These are phyloP conservation scores for Drosophila kambysellisi DNA, from an alignment of 2,888 invertebrate species.

Conservation along the genomic window DNA sequence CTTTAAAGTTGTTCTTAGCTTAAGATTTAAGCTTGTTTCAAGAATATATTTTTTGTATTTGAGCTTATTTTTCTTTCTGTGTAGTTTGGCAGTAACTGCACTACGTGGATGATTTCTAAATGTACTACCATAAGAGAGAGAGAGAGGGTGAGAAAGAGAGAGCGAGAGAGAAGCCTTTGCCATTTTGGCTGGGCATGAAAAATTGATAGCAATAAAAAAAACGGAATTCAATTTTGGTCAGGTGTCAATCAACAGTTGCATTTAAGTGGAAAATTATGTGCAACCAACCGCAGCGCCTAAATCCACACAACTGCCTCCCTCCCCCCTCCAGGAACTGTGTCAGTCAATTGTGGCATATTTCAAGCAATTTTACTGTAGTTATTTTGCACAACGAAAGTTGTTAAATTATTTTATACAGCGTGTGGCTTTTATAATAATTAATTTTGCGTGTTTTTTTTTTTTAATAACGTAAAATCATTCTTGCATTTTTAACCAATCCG, in stretches of 20 bases:
- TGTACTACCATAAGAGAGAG: neutral
- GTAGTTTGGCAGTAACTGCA: neutral
- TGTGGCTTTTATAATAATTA: slow-evolving; percentile 26
- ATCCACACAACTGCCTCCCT: neutral
- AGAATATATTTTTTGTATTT: neutral
- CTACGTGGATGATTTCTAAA: slow-evolving; percentile 7
- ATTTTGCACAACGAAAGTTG: slow-evolving; percentile 5
- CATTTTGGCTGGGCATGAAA: slow-evolving; percentile 56
- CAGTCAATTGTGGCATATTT: slow-evolving; percentile 37
- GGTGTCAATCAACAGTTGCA: slow-evolving; percentile 77
- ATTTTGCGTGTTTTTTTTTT: slow-evolving; percentile 20
- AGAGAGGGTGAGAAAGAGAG: neutral
- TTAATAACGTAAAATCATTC: slow-evolving; percentile 10
- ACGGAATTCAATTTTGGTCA: slow-evolving; percentile 70
- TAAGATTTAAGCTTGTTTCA: neutral
- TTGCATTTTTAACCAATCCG: slow-evolving; percentile 1
- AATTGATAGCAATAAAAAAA: slow-evolving; percentile 54
- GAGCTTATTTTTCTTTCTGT: neutral
- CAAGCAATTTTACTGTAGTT: slow-evolving; percentile 13
- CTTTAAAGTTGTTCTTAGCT: neutral
- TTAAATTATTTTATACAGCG: neutral
- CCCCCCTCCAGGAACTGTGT: slow-evolving; percentile 12
- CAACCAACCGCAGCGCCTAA: slow-evolving; percentile 29
- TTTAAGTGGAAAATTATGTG: slow-evolving; percentile 75
- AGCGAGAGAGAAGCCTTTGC: slow-evolving; percentile 31